Conservation (phyloP, 2,888 invertebrate species). For the Liodrosophila aerea region DNA sequence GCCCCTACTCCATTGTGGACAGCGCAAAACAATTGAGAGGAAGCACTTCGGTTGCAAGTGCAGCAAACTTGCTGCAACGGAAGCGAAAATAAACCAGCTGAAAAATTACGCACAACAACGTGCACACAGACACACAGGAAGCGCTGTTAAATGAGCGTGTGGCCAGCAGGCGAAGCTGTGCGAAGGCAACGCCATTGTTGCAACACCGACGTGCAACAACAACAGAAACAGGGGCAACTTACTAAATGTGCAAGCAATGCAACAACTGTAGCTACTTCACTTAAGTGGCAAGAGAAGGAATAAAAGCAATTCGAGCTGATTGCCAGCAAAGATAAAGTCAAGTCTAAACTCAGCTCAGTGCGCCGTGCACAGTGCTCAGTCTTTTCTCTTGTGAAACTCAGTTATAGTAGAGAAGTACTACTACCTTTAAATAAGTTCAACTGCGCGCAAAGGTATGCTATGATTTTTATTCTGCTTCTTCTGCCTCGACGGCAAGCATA, state of each 20-base stretch:
- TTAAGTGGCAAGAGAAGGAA: slow-evolving; percentile 52
- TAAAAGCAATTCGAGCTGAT: slow-evolving; percentile 62
- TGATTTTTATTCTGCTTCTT: background rate
- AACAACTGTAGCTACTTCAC: slow-evolving; percentile 23
- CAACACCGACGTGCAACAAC: slow-evolving; percentile 9
- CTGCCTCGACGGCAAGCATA: slow-evolving; percentile 13
- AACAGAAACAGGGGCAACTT: slow-evolving; percentile 7
- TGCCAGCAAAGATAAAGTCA: slow-evolving; percentile 47
- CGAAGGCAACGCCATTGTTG: slow-evolving; percentile 9
- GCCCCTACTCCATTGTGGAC: background rate
- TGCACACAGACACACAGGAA: slow-evolving; percentile 4
- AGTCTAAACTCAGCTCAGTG: background rate
- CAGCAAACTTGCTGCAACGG: slow-evolving; percentile 21
- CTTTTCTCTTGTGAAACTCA: slow-evolving; percentile 4
- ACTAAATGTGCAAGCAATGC: slow-evolving; percentile 10
- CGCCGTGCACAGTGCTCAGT: too few species aligned
- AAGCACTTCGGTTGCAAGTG: slow-evolving; percentile 21
- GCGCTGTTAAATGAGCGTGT: slow-evolving; percentile 65
- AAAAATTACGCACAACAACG: slow-evolving; percentile 55
- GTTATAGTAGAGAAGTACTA: too few species aligned
- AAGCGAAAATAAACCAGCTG: slow-evolving; percentile 46
- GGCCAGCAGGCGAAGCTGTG: slow-evolving; percentile 21
- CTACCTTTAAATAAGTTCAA: too few species aligned
- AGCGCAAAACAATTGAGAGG: slow-evolving; percentile 52
- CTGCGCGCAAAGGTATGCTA: slow-evolving; percentile 17